phyloP scores from a whole-genome alignment of 2,888 invertebrate species.

The Elysia crispata region DNA sequence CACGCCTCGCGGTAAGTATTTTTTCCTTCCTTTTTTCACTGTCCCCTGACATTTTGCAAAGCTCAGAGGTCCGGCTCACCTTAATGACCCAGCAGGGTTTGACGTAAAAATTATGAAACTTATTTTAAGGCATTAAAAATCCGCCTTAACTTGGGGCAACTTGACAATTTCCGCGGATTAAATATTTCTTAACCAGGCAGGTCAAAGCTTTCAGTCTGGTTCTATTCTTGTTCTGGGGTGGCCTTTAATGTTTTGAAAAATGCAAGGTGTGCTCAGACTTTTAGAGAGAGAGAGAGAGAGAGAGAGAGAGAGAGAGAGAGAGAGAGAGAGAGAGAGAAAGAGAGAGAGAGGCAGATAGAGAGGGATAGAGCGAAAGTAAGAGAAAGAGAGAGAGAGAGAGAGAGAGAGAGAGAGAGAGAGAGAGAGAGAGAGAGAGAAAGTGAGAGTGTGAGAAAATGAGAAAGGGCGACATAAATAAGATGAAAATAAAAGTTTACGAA shows the following conservation, averaged over 20 bases:
- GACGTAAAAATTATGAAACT: too few species aligned
- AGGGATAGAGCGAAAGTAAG: background rate
- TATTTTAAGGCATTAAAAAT: too few species aligned
- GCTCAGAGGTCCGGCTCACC: too few species aligned
- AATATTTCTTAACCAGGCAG: background rate
- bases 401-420: background rate
- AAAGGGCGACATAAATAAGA: background rate
- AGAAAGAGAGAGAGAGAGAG: background rate
- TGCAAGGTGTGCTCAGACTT: background rate
- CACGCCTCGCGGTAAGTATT: too few species aligned
- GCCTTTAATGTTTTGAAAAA: background rate
- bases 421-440: constrained; percentile 21
- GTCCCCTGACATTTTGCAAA: too few species aligned
- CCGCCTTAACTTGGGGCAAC: too few species aligned
- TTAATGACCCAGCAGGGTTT: too few species aligned
- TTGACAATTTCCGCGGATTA: too few species aligned
- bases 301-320: constrained; percentile 15
- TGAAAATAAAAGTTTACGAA: background rate
- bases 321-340: constrained; percentile 15
- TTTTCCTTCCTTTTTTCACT: too few species aligned
- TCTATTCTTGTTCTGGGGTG: background rate
- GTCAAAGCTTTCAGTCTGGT: background rate
- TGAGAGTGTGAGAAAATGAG: background rate
- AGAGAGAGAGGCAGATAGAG: constrained; percentile 11
- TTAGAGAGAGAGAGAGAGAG: background rate